phyloP scores from a whole-genome alignment of 2,113 vertebrate species.

The Oceanodroma tethys region DNA sequence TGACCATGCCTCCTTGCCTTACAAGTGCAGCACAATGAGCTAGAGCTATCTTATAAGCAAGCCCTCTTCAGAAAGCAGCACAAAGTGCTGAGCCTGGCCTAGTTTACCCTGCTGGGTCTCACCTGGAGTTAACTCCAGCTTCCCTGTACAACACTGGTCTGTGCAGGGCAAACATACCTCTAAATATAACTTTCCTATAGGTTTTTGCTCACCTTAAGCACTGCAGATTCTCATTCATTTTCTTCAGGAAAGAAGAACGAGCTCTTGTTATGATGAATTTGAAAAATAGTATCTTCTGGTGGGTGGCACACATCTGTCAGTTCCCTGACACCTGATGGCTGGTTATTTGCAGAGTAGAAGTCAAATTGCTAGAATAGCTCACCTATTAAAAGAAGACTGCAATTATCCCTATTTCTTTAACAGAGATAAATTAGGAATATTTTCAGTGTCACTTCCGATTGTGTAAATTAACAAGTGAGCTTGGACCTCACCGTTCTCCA shows the following conservation, averaged over 20 bases:
- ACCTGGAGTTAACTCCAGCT: background rate
- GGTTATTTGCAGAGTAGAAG: background rate
- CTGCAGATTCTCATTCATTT: background rate
- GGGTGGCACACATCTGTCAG: background rate
- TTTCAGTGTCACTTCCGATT: background rate
- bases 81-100: background rate
- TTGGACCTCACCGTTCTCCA: background rate
- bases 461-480: conserved; percentile 24
- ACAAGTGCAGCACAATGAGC: background rate
- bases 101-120: background rate
- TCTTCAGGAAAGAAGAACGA: background rate
- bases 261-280: background rate
- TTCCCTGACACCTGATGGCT: background rate
- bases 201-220: background rate
- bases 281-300: background rate
- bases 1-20: background rate
- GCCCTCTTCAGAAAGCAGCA: background rate
- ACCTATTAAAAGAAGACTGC: background rate
- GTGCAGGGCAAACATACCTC: background rate
- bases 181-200: background rate
- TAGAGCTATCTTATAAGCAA: background rate
- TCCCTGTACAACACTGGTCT: background rate
- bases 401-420: background rate
- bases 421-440: background rate
- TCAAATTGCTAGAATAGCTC: background rate